Conservation (phyloP, 2,888 invertebrate species). For the Campoplex capitator region DNA sequence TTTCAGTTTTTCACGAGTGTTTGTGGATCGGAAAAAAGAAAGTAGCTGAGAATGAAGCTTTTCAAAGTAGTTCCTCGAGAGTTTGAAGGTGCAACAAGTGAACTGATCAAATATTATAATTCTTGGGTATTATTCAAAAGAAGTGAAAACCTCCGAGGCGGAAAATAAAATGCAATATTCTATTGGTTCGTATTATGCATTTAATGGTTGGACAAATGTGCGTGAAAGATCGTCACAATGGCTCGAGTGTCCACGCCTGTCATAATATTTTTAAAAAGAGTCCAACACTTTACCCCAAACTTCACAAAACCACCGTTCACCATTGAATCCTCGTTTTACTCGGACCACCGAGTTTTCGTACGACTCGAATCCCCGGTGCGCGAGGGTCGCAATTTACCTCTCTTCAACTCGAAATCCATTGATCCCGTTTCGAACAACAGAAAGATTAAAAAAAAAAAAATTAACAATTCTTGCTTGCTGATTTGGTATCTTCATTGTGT, state of each 20-base stretch:
- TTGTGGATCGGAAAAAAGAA: neutral
- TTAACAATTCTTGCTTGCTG: neutral
- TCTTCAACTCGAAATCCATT: conserved; percentile 44
- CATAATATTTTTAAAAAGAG: conserved; percentile 60
- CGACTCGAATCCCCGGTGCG: conserved; percentile 22
- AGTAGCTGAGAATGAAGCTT: conserved; percentile 16
- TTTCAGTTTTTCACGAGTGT: conserved; percentile 4
- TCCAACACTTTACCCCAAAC: conserved; percentile 7
- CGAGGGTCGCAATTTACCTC: conserved; percentile 44
- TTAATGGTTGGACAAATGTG: conserved; percentile 25
- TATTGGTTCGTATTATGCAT: conserved; percentile 6
- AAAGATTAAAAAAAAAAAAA: neutral
- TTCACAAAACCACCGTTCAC: conserved; percentile 20
- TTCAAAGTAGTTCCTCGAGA: neutral
- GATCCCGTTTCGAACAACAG: conserved; percentile 48
- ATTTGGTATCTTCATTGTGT: neutral
- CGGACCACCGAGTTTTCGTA: neutral
- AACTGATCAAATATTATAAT: conserved; percentile 66
- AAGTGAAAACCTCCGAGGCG: neutral
- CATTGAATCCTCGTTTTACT: conserved; percentile 6
- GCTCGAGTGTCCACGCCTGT: conserved; percentile 64
- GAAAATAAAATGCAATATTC: conserved; percentile 39
- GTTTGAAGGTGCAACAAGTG: conserved; percentile 46
- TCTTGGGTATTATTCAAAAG: conserved; percentile 32
- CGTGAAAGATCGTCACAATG: conserved; percentile 55